Evolutionary conservation across 1,140 invertebrate species (phyloP).

Genomic region (Procambarus clarkii): DNA sequence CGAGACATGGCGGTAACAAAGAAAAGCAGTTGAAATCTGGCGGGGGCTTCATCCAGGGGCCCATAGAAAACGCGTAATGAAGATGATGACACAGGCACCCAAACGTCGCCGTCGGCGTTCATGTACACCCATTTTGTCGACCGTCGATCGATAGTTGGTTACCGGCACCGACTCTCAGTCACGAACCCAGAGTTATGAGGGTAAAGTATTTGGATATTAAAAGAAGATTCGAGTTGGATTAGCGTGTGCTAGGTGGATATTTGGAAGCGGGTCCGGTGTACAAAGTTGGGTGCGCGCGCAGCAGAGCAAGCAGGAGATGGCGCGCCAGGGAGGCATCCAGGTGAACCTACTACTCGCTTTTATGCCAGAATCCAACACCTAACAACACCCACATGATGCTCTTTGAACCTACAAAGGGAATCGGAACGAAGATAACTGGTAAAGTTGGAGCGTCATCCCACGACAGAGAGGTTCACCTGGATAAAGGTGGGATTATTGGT

Average conservation of each 20-base stretch:
- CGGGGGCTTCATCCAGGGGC: slow-evolving; percentile 46
- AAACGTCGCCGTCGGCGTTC: slow-evolving; percentile 16
- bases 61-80: slow-evolving; percentile 64
- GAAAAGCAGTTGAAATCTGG: slow-evolving; percentile 54
- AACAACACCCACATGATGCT: background rate
- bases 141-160: background rate
- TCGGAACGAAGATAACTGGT: background rate
- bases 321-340: slow-evolving; percentile 50
- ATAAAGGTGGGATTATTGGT: slow-evolving; percentile 49
- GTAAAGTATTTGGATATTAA: background rate
- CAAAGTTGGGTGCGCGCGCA: slow-evolving; percentile 54
- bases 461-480: slow-evolving; percentile 36
- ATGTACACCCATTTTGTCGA: background rate
- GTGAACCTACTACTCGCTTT: slow-evolving; percentile 53
- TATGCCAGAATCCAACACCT: slow-evolving; percentile 3
- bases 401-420: background rate
- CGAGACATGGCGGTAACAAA: background rate
- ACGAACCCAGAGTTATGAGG: background rate
- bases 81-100: slow-evolving; percentile 51
- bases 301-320: slow-evolving; percentile 59
- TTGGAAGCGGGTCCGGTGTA: slow-evolving; percentile 43
- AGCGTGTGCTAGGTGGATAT: slow-evolving; percentile 52
- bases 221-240: slow-evolving; percentile 19
- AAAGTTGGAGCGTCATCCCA: slow-evolving; percentile 10
- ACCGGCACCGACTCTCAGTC: background rate